phyloP scores from a whole-genome alignment of 2,888 invertebrate species.

The Blomia tropicalis region DNA sequence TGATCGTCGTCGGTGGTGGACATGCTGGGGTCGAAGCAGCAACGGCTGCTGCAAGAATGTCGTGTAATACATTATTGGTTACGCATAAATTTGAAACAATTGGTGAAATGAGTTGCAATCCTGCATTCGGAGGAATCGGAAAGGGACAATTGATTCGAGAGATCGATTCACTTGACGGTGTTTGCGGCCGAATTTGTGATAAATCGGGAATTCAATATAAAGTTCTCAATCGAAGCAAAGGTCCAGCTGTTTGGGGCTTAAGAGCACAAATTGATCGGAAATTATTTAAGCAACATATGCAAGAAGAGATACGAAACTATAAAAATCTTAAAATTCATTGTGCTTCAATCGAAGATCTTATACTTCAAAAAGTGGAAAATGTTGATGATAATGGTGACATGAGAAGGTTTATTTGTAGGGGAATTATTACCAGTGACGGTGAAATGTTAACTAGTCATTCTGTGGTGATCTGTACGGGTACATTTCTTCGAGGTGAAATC shows the following conservation, averaged over 20 bases:
- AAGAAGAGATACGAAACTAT: constrained; percentile 50
- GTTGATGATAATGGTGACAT: neutral
- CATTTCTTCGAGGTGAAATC: constrained; percentile 67
- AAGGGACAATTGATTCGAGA: constrained; percentile 75
- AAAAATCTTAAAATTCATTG: constrained; percentile 51
- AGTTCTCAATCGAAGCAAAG: constrained; percentile 59
- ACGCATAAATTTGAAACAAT: constrained; percentile 69
- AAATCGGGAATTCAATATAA: constrained; percentile 58
- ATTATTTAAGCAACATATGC: constrained; percentile 59
- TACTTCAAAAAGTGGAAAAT: constrained; percentile 40
- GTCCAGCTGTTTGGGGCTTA: constrained; percentile 76
- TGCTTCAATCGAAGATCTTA: constrained; percentile 60
- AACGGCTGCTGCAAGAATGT: constrained; percentile 64
- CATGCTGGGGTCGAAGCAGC: constrained; percentile 81
- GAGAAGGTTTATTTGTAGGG: neutral
- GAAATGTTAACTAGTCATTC: constrained; percentile 44
- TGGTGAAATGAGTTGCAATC: constrained; percentile 86
- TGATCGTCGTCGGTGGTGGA: constrained; percentile 71
- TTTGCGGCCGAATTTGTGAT: constrained; percentile 62
- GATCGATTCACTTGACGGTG: constrained; percentile 69
- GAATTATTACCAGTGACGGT: constrained; percentile 36
- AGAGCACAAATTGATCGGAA: constrained; percentile 70
- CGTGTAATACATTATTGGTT: constrained; percentile 56
- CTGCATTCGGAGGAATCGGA: constrained; percentile 79
- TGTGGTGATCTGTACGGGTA: constrained; percentile 70